Conservation (phyloP, 1,140 invertebrate genomes). For the Linepithema humile region DNA sequence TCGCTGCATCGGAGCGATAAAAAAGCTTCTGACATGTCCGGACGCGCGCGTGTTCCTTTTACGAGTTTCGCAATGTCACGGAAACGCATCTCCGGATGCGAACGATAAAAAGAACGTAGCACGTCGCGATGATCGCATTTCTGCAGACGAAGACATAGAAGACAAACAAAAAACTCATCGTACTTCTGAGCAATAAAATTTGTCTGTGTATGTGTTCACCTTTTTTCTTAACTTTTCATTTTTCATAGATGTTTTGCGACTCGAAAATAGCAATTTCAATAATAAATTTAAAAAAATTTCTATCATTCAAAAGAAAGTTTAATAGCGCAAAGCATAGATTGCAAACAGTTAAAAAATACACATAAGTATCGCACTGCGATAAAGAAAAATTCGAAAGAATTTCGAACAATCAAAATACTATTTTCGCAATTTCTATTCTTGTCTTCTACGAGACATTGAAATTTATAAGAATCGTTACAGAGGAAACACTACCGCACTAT, state of each 20-base stretch:
- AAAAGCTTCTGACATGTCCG: constrained; percentile 49
- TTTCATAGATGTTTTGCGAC: neutral
- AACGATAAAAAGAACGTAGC: constrained; percentile 37
- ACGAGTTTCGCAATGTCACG: constrained; percentile 55
- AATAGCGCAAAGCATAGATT: neutral
- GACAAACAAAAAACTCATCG: constrained; percentile 19
- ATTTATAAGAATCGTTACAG: constrained; percentile 13
- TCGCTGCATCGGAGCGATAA: constrained; percentile 19
- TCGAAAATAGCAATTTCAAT: neutral
- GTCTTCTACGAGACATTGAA: neutral
- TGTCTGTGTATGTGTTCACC: neutral
- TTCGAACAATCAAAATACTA: neutral
- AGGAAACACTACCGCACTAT: neutral
- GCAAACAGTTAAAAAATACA: neutral
- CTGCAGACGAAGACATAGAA: constrained; percentile 4
- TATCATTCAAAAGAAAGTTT: neutral
- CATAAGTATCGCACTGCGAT: neutral
- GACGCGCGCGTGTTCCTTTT: constrained; percentile 51
- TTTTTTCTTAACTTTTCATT: constrained; percentile 35
- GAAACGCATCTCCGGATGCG: constrained; percentile 34
- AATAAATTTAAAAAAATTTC: constrained; percentile 16
- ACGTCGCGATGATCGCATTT: constrained; percentile 20
- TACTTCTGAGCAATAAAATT: constrained; percentile 35
- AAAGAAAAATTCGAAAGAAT: neutral
- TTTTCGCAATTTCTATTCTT: constrained; percentile 20